Conservation (phyloP, 2,113 vertebrate species). For the Nyctereutes procyonoides region DNA sequence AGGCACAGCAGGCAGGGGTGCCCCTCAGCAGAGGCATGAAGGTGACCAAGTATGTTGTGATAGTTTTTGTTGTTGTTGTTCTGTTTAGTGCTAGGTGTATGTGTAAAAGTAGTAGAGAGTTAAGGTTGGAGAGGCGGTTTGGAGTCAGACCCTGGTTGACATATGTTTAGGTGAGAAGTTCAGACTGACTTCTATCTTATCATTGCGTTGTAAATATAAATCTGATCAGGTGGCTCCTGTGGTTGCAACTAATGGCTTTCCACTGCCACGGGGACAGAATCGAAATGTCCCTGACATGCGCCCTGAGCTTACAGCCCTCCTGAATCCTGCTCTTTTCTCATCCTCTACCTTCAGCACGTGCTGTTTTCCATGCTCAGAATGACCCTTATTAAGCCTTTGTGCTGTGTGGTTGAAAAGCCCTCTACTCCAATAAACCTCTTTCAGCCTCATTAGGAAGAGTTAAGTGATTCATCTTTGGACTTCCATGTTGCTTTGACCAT, state of each 20-base stretch:
- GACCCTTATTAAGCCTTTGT: not conserved
- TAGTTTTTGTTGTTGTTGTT: not conserved
- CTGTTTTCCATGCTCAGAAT: not conserved
- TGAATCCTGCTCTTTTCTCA: not conserved
- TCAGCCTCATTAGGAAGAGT: not conserved
- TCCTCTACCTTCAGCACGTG: not conserved
- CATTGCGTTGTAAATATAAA: not conserved
- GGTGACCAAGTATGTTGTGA: not conserved
- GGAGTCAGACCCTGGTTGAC: not conserved
- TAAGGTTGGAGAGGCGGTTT: not conserved
- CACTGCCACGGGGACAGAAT: not conserved
- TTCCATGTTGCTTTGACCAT: not conserved
- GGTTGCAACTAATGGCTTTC: not conserved
- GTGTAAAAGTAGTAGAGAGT: not conserved
- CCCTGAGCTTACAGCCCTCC: not conserved
- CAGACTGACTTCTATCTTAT: not conserved
- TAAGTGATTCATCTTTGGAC: not conserved
- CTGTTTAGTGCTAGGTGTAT: not conserved
- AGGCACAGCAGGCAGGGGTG: not conserved
- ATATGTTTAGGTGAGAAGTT: not conserved
- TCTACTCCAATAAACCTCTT: too few species aligned
- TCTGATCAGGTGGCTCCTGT: not conserved
- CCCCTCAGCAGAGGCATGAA: not conserved
- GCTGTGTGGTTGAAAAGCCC: not conserved
- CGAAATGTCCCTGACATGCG: accelerated